phyloP scores from a whole-genome alignment of 2,797 vertebrate genomes.

The Artibeus jamaicensis region DNA sequence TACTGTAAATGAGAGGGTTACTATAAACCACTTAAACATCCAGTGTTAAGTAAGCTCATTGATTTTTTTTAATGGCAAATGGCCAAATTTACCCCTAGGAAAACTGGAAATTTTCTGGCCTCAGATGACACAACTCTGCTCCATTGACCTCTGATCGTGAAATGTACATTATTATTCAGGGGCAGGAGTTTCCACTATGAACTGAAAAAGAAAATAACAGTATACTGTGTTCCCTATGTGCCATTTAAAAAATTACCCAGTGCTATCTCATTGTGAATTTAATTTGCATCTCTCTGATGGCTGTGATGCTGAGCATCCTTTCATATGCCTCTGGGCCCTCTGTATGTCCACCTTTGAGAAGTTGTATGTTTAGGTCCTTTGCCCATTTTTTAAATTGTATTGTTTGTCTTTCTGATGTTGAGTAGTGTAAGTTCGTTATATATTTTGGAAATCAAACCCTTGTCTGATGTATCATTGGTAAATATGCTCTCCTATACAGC shows the following conservation, averaged over 20 bases:
- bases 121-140: background rate
- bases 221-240: background rate
- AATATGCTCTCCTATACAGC: too few relatives aligned
- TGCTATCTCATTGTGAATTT: too few relatives aligned
- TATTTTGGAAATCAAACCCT: too few relatives aligned
- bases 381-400: too few relatives aligned
- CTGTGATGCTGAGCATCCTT: too few relatives aligned
- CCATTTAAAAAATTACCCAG: slow-evolving; percentile 23
- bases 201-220: background rate
- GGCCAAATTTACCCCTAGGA: background rate
- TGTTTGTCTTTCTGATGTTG: too few relatives aligned
- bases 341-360: too few relatives aligned
- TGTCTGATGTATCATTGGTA: too few relatives aligned
- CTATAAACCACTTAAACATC: background rate
- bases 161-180: fast-evolving
- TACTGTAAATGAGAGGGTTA: background rate
- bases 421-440: too few relatives aligned
- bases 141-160: background rate
- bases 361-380: too few relatives aligned
- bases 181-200: background rate
- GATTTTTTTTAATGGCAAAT: background rate
- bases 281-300: too few relatives aligned
- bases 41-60: background rate
- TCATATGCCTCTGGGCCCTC: too few relatives aligned
- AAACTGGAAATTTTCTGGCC: background rate